Percentiles rank a stretch among this genome's conserved stretches.
phyloP scores from a whole-genome alignment of 1,140 invertebrate species.

The Drosophila mayri region DNA sequence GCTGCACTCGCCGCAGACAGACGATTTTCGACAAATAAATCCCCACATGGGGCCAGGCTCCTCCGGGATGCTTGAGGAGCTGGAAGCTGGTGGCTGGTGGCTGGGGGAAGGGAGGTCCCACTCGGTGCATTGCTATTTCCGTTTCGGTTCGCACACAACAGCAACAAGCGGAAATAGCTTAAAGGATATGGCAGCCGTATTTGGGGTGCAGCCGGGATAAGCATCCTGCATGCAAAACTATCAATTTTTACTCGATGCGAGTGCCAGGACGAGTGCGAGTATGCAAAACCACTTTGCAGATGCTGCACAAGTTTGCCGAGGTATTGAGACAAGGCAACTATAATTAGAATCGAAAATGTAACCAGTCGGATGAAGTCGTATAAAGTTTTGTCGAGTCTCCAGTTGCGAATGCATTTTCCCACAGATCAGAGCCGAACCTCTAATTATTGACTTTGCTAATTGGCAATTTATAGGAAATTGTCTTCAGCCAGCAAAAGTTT shows the following conservation, averaged over 20 bases:
- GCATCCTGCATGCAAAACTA: slow-evolving; percentile 45
- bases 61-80: slow-evolving; percentile 5
- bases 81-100: neutral
- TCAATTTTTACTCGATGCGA: slow-evolving; percentile 41
- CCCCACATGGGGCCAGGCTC: slow-evolving; percentile 32
- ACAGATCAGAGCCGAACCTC: slow-evolving; percentile 33
- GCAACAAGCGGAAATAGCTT: slow-evolving; percentile 79
- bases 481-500: slow-evolving; percentile 53
- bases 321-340: slow-evolving; percentile 28
- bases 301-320: slow-evolving; percentile 32
- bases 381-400: slow-evolving; percentile 16
- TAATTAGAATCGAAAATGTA: slow-evolving; percentile 54
- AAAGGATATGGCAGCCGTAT: slow-evolving; percentile 74
- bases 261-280: slow-evolving; percentile 22
- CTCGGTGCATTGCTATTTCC: slow-evolving; percentile 75
- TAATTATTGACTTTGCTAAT: slow-evolving; percentile 66
- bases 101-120: slow-evolving; percentile 6
- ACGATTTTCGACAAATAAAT: slow-evolving; percentile 49
- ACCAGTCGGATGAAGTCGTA: slow-evolving; percentile 33
- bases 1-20: slow-evolving; percentile 18
- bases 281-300: slow-evolving; percentile 39
- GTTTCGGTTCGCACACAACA: slow-evolving; percentile 69
- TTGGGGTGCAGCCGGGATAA: slow-evolving; percentile 38
- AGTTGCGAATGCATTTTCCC: slow-evolving; percentile 20
- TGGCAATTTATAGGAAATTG: slow-evolving; percentile 64